phyloP scores from a whole-genome alignment of 2,113 vertebrate genomes.

The Ailuropoda melanoleuca region DNA sequence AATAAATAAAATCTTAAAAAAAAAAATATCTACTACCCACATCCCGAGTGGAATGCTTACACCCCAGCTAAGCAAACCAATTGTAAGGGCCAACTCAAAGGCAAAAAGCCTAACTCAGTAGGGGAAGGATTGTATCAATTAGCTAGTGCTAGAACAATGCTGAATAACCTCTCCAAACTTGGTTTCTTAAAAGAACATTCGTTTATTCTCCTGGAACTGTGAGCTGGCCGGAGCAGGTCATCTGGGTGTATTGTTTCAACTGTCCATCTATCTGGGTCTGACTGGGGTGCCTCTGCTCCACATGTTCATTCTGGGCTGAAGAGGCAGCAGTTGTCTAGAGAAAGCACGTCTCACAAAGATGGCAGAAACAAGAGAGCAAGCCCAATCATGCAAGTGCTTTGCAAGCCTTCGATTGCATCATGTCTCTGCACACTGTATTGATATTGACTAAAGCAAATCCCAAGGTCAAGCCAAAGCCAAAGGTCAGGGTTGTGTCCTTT shows the following conservation, averaged over 20 bases:
- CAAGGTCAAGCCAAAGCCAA: not conserved
- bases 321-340: not conserved
- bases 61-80: not conserved
- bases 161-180: not conserved
- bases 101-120: not conserved
- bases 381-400: not conserved
- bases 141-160: not conserved
- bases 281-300: not conserved
- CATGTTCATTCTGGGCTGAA: not conserved
- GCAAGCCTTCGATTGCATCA: not conserved
- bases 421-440: not conserved
- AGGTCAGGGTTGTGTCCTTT: not conserved
- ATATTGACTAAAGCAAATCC: not conserved
- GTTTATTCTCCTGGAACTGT: not conserved
- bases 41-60: not conserved
- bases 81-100: not conserved
- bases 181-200: not conserved
- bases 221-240: not conserved
- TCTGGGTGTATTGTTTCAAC: not conserved
- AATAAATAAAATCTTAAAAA: too few relatives aligned
- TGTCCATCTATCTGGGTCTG: not conserved
- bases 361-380: not conserved
- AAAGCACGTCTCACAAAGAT: rapidly evolving
- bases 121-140: not conserved
- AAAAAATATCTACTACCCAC: not conserved